These are phyloP conservation scores for Eilema griseolum DNA, from an alignment of 2,888 invertebrate species.

Conservation along the genomic window DNA sequence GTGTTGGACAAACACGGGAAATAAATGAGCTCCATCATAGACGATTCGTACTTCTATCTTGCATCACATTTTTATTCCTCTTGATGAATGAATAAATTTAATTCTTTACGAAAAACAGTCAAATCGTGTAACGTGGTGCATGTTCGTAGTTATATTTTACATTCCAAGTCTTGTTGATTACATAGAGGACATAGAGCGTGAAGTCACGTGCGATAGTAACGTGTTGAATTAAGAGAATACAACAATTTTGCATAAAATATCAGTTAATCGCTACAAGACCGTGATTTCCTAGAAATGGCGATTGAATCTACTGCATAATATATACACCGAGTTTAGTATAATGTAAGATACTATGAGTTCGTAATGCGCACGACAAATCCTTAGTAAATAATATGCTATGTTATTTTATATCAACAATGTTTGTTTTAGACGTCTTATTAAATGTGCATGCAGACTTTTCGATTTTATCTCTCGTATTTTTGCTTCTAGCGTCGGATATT, in stretches of 20 bases:
- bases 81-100: no score
- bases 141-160: background rate
- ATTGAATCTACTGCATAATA: background rate
- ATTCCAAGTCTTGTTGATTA: conserved; percentile 3
- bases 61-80: no score
- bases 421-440: no score
- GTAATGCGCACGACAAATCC: background rate
- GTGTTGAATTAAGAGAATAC: conserved; percentile 32
- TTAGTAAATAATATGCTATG: no score
- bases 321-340: no score
- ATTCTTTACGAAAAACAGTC: background rate
- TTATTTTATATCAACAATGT: no score
- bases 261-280: conserved; percentile 11
- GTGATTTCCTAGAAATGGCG: conserved; percentile 21
- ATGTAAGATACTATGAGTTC: background rate
- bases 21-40: no score
- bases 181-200: conserved; percentile 5
- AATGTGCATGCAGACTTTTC: no score
- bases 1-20: no score
- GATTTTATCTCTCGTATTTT: no score
- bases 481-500: no score
- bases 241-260: conserved; percentile 40
- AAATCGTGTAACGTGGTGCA: background rate
- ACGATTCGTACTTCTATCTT: no score
- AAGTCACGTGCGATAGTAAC: conserved; percentile 40